Evolutionary conservation across 2,797 vertebrate species (phyloP).

Genomic region (Artibeus jamaicensis): DNA sequence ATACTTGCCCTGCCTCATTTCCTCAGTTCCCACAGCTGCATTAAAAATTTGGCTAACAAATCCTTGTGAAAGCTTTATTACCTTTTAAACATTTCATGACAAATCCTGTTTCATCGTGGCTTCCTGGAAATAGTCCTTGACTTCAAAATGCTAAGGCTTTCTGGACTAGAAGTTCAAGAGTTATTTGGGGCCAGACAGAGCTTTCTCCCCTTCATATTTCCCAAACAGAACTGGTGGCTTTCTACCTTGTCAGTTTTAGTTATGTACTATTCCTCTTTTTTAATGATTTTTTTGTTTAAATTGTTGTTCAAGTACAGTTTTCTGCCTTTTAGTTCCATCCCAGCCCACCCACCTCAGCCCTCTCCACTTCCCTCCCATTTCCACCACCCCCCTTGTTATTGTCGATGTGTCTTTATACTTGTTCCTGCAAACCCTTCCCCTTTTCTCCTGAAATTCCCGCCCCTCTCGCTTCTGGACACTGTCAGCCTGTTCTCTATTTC

Average conservation of each 20-base stretch:
- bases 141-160: constrained; percentile 38
- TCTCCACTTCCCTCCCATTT: no score
- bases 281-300: no score
- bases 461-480: no score
- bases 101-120: constrained; percentile 36
- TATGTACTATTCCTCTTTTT: not conserved
- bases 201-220: not conserved
- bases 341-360: no score
- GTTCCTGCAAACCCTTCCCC: no score
- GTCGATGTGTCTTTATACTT: no score
- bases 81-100: constrained; percentile 49
- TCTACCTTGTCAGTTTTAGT: not conserved
- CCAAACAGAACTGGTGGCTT: not conserved
- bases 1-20: constrained; percentile 56
- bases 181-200: not conserved
- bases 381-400: no score
- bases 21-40: constrained; percentile 64
- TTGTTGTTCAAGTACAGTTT: no score
- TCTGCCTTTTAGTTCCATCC: no score
- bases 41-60: constrained; percentile 60
- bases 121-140: constrained; percentile 50
- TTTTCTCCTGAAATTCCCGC: no score
- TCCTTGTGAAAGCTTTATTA: constrained; percentile 57
- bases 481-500: no score
- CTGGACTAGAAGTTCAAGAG: not conserved